Percentiles rank a stretch among this genome's conserved stretches.
phyloP scores from a whole-genome alignment of 2,113 vertebrate genomes.

The Ceyx melanurus region DNA sequence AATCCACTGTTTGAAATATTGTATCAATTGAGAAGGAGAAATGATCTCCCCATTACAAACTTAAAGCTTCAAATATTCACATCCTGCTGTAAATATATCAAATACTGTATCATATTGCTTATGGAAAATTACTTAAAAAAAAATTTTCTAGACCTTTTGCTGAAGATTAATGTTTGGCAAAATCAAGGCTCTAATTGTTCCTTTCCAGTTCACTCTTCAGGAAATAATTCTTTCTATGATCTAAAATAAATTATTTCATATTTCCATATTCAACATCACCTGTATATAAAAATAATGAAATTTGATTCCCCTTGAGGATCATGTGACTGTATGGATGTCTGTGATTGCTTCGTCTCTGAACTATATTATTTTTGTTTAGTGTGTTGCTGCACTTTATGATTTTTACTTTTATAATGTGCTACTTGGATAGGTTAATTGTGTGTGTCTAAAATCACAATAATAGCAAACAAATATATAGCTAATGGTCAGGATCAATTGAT shows the following conservation, averaged over 20 bases:
- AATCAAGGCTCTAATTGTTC: not conserved
- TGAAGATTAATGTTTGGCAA: slow-evolving; percentile 31
- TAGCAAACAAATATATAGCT: not conserved
- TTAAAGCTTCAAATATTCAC: slow-evolving; percentile 23
- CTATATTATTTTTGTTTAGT: not conserved
- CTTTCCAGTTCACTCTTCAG: not conserved
- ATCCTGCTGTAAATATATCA: slow-evolving; percentile 27
- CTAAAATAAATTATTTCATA: slow-evolving; percentile 9
- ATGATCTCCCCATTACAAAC: not conserved
- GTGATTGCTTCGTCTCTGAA: not conserved
- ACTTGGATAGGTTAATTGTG: not conserved
- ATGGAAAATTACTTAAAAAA: not conserved
- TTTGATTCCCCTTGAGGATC: not conserved
- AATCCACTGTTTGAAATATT: slow-evolving; percentile 64
- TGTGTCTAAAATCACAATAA: not conserved
- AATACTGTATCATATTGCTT: not conserved
- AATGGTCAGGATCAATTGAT: not conserved
- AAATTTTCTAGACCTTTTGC: slow-evolving; percentile 11
- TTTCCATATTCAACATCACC: not conserved
- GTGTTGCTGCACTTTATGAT: not conserved
- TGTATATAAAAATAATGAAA: not conserved
- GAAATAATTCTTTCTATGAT: not conserved
- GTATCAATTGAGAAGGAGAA: slow-evolving; percentile 45
- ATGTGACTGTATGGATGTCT: not conserved
- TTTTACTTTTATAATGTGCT: not conserved